These are phyloP conservation scores for Eriocheir sinensis DNA, from an alignment of 1,140 invertebrate genomes.

Conservation along the genomic window DNA sequence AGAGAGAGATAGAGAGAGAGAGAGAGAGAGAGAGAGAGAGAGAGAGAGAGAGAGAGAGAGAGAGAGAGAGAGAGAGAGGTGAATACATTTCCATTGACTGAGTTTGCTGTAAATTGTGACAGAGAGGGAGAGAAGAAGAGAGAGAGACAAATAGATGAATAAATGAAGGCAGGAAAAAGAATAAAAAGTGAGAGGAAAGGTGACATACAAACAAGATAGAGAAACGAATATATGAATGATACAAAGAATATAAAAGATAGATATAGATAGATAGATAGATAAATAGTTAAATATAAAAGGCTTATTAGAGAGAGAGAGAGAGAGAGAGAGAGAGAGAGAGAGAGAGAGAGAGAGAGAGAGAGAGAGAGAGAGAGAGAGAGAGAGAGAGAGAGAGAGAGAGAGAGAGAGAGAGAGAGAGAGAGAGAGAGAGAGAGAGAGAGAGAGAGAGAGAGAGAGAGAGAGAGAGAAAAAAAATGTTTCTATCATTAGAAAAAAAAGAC, in stretches of 20 bases:
- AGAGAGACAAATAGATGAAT: background rate
- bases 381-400: conserved; percentile 43
- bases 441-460: conserved; percentile 35
- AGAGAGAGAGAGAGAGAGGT: background rate
- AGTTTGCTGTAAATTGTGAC: too few relatives aligned
- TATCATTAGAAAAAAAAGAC: too few relatives aligned
- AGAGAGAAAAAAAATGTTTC: background rate
- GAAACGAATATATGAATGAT: too few relatives aligned
- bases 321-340: conserved; percentile 43
- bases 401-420: conserved; percentile 31
- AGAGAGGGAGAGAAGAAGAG: background rate
- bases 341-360: conserved; percentile 47
- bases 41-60: conserved; percentile 40
- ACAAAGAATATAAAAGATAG: too few relatives aligned
- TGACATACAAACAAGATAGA: too few relatives aligned
- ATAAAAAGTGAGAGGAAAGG: too few relatives aligned
- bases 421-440: conserved; percentile 47
- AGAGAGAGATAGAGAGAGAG: background rate
- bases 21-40: conserved; percentile 29
- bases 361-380: conserved; percentile 47
- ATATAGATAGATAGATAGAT: too few relatives aligned
- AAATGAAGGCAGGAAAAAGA: background rate
- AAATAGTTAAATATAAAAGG: too few relatives aligned
- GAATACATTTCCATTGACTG: too few relatives aligned
- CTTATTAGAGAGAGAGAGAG: too few relatives aligned